phyloP scores from a whole-genome alignment of 2,888 invertebrate genomes.

The Achlya flavicornis region DNA sequence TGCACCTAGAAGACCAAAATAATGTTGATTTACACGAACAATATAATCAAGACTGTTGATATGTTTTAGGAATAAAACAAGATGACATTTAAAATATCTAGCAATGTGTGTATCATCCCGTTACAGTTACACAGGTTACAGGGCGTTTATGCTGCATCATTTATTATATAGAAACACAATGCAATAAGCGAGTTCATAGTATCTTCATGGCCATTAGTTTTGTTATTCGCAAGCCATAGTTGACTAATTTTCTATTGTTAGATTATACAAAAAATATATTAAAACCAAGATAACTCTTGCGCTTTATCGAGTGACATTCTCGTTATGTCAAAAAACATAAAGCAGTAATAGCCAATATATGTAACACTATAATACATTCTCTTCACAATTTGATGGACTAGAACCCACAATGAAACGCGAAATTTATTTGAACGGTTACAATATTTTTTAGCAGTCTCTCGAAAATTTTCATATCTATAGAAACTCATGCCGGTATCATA shows the following conservation, averaged over 20 bases:
- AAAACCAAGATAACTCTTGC: conserved; percentile 70
- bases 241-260: conserved; percentile 78
- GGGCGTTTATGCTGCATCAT: conserved; percentile 33
- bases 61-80: conserved; percentile 33
- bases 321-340: conserved; percentile 50
- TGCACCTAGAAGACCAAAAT: conserved; percentile 47
- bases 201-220: conserved; percentile 79
- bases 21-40: conserved; percentile 28
- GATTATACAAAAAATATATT: conserved; percentile 73
- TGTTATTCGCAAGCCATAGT: conserved; percentile 82
- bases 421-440: conserved; percentile 54
- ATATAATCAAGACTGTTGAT: conserved; percentile 32
- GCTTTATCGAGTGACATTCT: conserved; percentile 57
- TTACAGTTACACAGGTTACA: conserved; percentile 29
- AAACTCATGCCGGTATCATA: conserved; percentile 36
- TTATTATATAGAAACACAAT: conserved; percentile 72
- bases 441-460: conserved; percentile 61
- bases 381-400: conserved; percentile 78
- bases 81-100: conserved; percentile 24
- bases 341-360: conserved; percentile 57
- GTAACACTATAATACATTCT: conserved; percentile 63
- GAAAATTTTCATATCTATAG: conserved; percentile 29
- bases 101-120: conserved; percentile 37
- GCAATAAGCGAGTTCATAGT: conserved; percentile 79
- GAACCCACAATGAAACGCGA: conserved; percentile 75